phyloP scores from a whole-genome alignment of 2,888 invertebrate genomes.

The Polyommatus iphigenia region DNA sequence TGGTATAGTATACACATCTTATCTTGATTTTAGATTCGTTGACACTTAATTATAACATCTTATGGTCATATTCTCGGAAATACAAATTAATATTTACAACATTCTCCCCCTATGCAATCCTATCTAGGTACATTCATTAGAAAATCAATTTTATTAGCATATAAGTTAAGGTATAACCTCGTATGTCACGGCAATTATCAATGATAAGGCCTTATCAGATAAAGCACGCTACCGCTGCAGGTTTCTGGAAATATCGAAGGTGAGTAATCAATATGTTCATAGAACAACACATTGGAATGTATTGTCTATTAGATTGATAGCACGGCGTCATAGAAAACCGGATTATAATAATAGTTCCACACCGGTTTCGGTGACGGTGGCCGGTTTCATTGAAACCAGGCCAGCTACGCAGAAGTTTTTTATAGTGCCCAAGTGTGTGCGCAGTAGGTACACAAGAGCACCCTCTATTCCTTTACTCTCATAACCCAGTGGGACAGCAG shows the following conservation, averaged over 20 bases:
- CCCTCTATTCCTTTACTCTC: too few relatives aligned
- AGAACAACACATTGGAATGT: slow-evolving; percentile 14
- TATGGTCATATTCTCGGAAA: slow-evolving; percentile 11
- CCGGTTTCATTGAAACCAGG: too few relatives aligned
- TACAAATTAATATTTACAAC: slow-evolving; percentile 14
- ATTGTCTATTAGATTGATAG: not conserved
- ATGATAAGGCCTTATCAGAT: slow-evolving; percentile 16
- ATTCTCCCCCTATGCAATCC: slow-evolving; percentile 10
- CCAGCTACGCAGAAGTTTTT: too few relatives aligned
- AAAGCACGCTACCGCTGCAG: slow-evolving; percentile 12
- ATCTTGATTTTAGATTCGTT: slow-evolving; percentile 6
- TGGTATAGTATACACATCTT: not conserved
- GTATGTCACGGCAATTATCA: not conserved
- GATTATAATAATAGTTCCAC: too few relatives aligned
- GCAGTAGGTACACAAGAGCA: too few relatives aligned
- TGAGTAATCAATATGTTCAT: slow-evolving; percentile 14
- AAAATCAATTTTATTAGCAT: not conserved
- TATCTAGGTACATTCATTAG: not conserved
- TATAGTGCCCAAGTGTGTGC: too few relatives aligned
- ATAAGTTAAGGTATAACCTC: not conserved
- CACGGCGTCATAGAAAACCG: not conserved
- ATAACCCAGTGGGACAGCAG: too few relatives aligned
- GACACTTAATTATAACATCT: slow-evolving; percentile 8
- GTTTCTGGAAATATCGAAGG: slow-evolving; percentile 8
- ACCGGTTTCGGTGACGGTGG: too few relatives aligned